phyloP scores from a whole-genome alignment of 2,888 invertebrate genomes.

The Cheilosia grossa region DNA sequence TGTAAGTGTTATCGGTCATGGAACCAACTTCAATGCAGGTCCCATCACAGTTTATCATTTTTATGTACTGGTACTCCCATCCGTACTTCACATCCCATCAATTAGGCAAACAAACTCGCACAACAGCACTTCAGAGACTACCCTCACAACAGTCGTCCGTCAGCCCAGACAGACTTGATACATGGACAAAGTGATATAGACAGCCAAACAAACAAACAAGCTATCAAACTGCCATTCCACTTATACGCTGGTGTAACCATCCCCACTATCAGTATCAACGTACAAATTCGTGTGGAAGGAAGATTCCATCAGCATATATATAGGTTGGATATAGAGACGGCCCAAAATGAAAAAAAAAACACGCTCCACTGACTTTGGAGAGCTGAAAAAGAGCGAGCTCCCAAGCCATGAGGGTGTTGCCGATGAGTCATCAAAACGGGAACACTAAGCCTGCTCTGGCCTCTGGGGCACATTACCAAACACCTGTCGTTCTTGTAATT shows the following conservation, averaged over 20 bases:
- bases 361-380: constrained; percentile 13
- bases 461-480: constrained; percentile 37
- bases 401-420: constrained; percentile 4
- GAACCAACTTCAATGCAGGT: not conserved
- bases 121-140: constrained; percentile 11
- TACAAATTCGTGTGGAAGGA: constrained; percentile 19
- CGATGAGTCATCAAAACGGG: constrained; percentile 43
- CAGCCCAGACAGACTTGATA: not conserved
- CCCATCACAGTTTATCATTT: not conserved
- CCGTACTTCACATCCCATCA: constrained; percentile 11
- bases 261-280: not conserved
- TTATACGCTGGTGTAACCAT: constrained; percentile 7
- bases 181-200: constrained; percentile 4
- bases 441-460: constrained; percentile 25
- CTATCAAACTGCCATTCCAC: constrained; percentile 11
- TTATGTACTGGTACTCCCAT: not conserved
- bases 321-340: constrained; percentile 33
- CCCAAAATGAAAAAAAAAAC: constrained; percentile 21
- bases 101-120: not conserved
- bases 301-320: constrained; percentile 24
- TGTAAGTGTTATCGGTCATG: constrained; percentile 3
- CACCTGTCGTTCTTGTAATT: constrained; percentile 55
- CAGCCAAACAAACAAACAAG: constrained; percentile 1
- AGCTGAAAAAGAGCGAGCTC: constrained; percentile 7
- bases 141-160: not conserved